Evolutionary conservation across 2,797 vertebrate species (phyloP), one percentile per base, ranked within the genome.

Genomic region (Manis pentadactyla): DNA sequence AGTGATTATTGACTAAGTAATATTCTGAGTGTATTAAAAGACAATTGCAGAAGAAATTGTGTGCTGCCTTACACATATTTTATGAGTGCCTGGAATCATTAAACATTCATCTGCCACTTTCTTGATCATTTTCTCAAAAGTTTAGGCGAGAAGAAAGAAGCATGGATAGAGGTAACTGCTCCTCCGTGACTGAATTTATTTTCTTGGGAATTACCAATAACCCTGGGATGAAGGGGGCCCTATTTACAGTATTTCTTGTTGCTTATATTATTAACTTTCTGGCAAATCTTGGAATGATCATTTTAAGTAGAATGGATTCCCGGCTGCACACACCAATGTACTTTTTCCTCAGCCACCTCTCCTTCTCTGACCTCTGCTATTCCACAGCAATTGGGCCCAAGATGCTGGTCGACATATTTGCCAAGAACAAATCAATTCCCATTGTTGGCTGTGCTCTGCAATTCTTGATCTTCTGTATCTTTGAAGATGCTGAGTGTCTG

Each of bases 381-480:
- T 93, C 97, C 57, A 92, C 82, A 12, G 93, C 94, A 0, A 13
- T 93, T n/a, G 57, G 86, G 0, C 93, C 96, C 46, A 96, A 93
- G 64, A 96, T 94, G 82, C 21, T 97, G 21, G 9, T 83, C 1
- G 64, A 63, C 17, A 34, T 97, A 14, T 25, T 90, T 31, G n/a
- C 77, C 5, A 37, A 85, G 23, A 79, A 97, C 18, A 97, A 88
- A 31, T 96, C 90, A 25, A 98, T 87, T 12, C 39, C 27, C 19
- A 42, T 57, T 34, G 4, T 97, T n/a, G 96, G 94, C 15, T 98
- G 98, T 73, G 96, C 73, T 53, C 39, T 96, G 0, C 98, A 98
- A 55, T 96, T 98, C 14, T 97, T 97, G 63, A 91, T 31, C 34
- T 42, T 61, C 78, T 81, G 78, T 31, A 39, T 4, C 0, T 81